Percentiles rank a stretch among this genome's conserved stretches.
phyloP scores from a whole-genome alignment of 2,113 vertebrate species.

The Ceyx margarethae region DNA sequence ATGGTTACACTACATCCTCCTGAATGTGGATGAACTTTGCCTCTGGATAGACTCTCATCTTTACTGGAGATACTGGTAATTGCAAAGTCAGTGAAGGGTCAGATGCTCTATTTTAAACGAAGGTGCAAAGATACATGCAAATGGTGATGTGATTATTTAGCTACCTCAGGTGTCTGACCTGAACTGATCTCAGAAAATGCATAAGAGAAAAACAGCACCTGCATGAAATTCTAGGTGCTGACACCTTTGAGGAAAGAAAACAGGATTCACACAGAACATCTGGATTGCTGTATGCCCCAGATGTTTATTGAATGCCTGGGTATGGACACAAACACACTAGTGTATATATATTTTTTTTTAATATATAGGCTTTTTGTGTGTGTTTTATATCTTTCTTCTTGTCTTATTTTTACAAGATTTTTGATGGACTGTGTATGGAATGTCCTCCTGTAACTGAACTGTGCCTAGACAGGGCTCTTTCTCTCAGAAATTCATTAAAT shows the following conservation, averaged over 20 bases:
- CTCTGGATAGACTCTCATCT: background rate
- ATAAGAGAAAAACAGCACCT: background rate
- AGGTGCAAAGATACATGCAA: background rate
- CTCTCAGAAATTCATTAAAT: constrained; percentile 21
- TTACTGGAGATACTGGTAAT: background rate
- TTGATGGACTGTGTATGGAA: background rate
- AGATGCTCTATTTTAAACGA: background rate
- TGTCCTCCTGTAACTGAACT: background rate
- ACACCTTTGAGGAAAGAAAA: background rate
- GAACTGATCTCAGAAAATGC: background rate
- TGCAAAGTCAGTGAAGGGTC: background rate
- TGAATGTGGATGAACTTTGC: accelerated
- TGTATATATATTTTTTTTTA: accelerated
- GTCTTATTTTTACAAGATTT: background rate
- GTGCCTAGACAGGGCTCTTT: background rate
- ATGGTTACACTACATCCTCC: background rate
- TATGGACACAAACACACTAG: background rate
- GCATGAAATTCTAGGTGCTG: background rate
- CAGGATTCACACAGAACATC: background rate
- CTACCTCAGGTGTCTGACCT: background rate
- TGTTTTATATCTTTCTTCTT: background rate
- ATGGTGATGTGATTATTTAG: background rate
- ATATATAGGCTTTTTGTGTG: background rate
- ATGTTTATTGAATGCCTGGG: background rate
- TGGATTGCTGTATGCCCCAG: background rate